phyloP scores from a whole-genome alignment of 2,113 vertebrate genomes.

The Sylvia atricapilla region DNA sequence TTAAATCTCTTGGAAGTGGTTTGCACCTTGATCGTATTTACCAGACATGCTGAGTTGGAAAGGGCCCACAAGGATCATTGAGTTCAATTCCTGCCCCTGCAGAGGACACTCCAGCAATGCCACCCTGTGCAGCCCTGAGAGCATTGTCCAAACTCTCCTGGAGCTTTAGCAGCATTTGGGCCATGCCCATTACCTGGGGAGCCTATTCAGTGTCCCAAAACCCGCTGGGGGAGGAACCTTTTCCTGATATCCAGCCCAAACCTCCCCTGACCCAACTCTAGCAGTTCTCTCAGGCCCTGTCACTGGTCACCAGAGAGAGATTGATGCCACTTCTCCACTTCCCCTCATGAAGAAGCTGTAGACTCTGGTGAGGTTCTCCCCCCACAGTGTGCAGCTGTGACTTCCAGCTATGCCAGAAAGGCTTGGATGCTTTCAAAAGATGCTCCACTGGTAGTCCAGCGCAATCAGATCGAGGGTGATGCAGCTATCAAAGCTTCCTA shows the following conservation, averaged over 20 bases:
- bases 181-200: fast-evolving
- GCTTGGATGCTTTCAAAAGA: background rate
- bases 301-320: background rate
- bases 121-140: background rate
- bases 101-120: background rate
- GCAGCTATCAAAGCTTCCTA: background rate
- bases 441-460: background rate
- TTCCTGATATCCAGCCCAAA: background rate
- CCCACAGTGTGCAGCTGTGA: background rate
- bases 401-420: background rate
- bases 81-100: background rate
- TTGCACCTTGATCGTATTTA: background rate
- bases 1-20: background rate
- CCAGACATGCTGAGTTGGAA: background rate
- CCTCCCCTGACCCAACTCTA: background rate
- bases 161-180: background rate
- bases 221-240: background rate
- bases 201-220: fast-evolving
- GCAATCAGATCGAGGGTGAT: background rate
- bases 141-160: fast-evolving
- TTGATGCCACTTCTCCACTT: background rate
- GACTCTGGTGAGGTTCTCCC: background rate
- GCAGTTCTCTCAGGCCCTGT: background rate
- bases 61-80: fast-evolving
- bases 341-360: background rate